Percentiles rank a stretch among this genome's conserved stretches.
Conservation (phyloP, 2,797 vertebrate species). For the Vireo griseus region DNA sequence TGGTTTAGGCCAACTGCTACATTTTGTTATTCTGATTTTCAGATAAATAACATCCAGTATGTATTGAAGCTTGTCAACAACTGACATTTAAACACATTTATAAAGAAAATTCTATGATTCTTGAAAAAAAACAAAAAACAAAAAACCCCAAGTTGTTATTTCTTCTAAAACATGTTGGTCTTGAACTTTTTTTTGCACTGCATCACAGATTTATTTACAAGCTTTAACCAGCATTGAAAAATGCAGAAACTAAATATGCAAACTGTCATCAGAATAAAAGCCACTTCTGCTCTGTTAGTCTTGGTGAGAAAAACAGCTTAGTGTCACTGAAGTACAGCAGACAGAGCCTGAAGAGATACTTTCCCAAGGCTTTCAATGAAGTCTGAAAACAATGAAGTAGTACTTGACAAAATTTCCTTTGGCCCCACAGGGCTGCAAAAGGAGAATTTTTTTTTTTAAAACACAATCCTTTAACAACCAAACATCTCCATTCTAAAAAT, state of each 20-base stretch:
- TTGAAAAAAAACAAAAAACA: background rate
- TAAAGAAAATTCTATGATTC: background rate
- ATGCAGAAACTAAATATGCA: constrained; percentile 12
- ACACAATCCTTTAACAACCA: background rate
- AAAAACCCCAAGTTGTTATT: background rate
- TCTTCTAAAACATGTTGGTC: background rate
- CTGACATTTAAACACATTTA: background rate
- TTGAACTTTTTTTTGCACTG: background rate
- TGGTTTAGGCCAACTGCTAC: background rate
- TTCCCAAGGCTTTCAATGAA: background rate
- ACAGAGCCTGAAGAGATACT: background rate
- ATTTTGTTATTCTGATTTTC: background rate
- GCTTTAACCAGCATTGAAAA: background rate
- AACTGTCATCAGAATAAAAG: constrained; percentile 8
- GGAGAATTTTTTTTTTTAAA: background rate
- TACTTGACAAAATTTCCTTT: background rate
- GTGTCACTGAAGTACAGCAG: background rate
- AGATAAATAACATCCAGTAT: background rate
- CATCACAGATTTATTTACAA: background rate
- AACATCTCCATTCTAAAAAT: background rate
- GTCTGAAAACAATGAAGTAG: background rate
- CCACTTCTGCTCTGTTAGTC: constrained; percentile 19
- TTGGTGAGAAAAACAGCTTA: background rate
- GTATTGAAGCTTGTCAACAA: background rate
- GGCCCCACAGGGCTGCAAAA: background rate